A percentile compares a stretch with the other conserved stretches of the same genome.
These are phyloP conservation scores for Cabera pusaria DNA, from an alignment of 2,888 invertebrate species.

Conservation along the genomic window DNA sequence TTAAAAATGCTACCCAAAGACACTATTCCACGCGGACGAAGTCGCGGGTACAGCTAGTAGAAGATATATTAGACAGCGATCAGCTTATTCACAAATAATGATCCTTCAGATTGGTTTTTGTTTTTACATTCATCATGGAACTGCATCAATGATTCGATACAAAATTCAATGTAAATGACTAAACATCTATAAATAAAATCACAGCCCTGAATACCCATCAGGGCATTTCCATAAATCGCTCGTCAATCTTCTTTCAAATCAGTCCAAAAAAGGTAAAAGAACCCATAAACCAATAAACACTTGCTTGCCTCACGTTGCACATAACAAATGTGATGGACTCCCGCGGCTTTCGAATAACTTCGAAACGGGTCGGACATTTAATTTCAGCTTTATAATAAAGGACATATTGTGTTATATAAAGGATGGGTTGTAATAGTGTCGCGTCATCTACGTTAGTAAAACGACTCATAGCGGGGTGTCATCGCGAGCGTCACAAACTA, in stretches of 20 bases:
- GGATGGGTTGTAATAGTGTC: slow-evolving; percentile 78
- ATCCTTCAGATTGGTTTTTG: neutral
- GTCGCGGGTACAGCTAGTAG: no score
- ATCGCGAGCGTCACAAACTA: slow-evolving; percentile 38
- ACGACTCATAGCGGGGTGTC: slow-evolving; percentile 70
- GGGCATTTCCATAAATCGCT: slow-evolving; percentile 50
- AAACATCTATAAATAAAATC: slow-evolving; percentile 27
- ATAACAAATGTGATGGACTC: slow-evolving; percentile 68
- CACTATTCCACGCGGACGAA: no score
- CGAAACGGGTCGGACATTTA: slow-evolving; percentile 70
- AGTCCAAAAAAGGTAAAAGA: slow-evolving; percentile 49
- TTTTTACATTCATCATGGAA: neutral
- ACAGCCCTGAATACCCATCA: slow-evolving; percentile 34
- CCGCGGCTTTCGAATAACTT: slow-evolving; percentile 73
- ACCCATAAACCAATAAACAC: slow-evolving; percentile 70
- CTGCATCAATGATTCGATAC: slow-evolving; percentile 26
- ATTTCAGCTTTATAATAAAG: slow-evolving; percentile 77
- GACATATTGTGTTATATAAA: slow-evolving; percentile 79
- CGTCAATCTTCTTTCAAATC: slow-evolving; percentile 57
- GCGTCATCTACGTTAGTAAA: slow-evolving; percentile 76
- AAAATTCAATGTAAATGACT: slow-evolving; percentile 22
- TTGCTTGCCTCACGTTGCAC: slow-evolving; percentile 59
- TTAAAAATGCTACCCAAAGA: no score
- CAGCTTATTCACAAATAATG: no score
- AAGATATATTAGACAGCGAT: no score